Conservation (phyloP, 2,888 invertebrate species). For the Pristionchus entomophagus region DNA sequence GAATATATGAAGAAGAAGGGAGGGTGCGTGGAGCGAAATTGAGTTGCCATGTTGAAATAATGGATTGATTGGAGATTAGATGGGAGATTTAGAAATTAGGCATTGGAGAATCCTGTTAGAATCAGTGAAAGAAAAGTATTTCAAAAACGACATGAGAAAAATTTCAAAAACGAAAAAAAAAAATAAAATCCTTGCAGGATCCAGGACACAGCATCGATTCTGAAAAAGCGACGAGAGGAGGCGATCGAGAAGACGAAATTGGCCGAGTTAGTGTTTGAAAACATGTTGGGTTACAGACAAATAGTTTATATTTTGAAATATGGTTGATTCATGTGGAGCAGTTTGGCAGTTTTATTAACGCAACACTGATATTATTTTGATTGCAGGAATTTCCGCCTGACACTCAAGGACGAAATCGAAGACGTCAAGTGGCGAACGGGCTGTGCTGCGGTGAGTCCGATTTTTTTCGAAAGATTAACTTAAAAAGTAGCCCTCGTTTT, state of each 20-base stretch:
- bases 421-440: slow-evolving; percentile 69
- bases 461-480: no score
- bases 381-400: slow-evolving; percentile 55
- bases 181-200: no score
- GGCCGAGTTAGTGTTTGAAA: slow-evolving; percentile 50
- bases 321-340: background rate
- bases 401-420: slow-evolving; percentile 69
- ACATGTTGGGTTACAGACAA: background rate
- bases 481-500: no score
- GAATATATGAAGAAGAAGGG: slow-evolving; percentile 32
- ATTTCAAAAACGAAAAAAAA: no score
- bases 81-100: no score
- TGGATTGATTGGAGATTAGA: background rate
- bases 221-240: slow-evolving; percentile 60
- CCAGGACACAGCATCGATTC: slow-evolving; percentile 55
- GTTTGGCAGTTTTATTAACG: background rate
- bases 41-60: background rate
- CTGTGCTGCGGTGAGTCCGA: slow-evolving; percentile 59
- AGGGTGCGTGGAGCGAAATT: background rate
- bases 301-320: background rate
- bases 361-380: background rate
- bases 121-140: no score
- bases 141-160: no score
- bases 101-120: no score
- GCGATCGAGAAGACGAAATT: slow-evolving; percentile 64